phyloP scores from a whole-genome alignment of 2,113 vertebrate genomes.

The Alectura lathami region DNA sequence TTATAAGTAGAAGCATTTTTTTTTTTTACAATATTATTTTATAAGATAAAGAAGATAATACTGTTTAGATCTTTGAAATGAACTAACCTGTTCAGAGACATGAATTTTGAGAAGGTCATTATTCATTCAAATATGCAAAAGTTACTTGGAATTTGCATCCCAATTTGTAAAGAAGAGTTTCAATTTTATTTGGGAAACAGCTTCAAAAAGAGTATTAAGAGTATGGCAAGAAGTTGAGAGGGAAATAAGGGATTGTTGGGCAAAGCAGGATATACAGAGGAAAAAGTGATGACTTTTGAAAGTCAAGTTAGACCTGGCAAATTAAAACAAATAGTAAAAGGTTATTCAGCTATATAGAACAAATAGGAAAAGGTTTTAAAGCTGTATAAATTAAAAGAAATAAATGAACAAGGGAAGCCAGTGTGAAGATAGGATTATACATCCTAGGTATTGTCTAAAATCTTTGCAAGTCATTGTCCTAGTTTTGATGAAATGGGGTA shows the following conservation, averaged over 20 bases:
- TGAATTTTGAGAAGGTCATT: not conserved
- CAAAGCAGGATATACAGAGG: not conserved
- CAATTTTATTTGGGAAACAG: not conserved
- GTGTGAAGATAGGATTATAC: constrained; percentile 24
- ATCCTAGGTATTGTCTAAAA: not conserved
- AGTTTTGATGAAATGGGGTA: not conserved
- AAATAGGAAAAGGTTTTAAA: constrained; percentile 49
- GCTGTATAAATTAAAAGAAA: constrained; percentile 21
- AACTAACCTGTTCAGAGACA: not conserved
- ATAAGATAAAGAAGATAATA: not conserved
- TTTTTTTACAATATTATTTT: not conserved
- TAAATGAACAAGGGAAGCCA: not conserved
- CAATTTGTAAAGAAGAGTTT: not conserved
- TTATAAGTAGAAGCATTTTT: not conserved
- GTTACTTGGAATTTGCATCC: not conserved
- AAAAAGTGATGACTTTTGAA: constrained; percentile 14
- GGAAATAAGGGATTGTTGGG: not conserved
- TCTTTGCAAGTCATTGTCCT: not conserved
- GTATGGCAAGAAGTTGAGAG: not conserved
- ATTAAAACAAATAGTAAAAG: constrained; percentile 66
- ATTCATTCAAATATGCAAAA: not conserved
- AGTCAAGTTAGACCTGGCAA: constrained; percentile 20
- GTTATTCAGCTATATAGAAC: constrained; percentile 49
- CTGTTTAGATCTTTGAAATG: not conserved
- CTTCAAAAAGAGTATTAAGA: not conserved